Evolutionary conservation across 1,140 invertebrate genomes (phyloP), one percentile per base, ranked within the genome.

Genomic region (Aleiodes sp.): DNA sequence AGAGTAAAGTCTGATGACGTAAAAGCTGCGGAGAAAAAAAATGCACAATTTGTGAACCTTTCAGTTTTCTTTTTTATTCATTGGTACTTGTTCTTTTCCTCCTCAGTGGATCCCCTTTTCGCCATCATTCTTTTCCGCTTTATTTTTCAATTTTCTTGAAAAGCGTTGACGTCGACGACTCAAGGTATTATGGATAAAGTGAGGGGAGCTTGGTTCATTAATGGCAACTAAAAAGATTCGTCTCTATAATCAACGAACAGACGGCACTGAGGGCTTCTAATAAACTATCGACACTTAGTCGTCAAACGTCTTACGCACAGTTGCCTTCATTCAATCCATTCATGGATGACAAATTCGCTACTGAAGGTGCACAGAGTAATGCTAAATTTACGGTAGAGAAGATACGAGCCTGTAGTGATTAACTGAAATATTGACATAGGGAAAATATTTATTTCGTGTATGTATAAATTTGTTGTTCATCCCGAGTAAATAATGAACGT

Each of bases 161-260:
- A 28, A 59, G 14, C 56, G 28, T 59, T 31, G 56, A 59, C 56
- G 28, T 59, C 28, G 28, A 59, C 29, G 28, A 29, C 56, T 59
- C 24, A 28, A 59, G 56, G 56, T 29, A 59, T 59, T 59, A 59
- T 59, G n/a, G 28, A 28, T 3, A n/a, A 31, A n/a, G n/a, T 24
- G 29, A 59, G 28, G 16, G 21, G 26, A 24, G 46, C 19, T 52
- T 4, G 46, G 19, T 52, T 52, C 46, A 52, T 52, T 52, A 52
- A 52, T 52, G 46, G 21, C 46, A 21, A 14, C 2, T 28, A 31
- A 59, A 33, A 59, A 59, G 28, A 59, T 59, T 59, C 26, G 29
- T 9, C 28, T 26, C 28, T 59, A n/a, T 59, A 59, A 59, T 59
- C 28, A 59, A 59, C 28, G 1, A 31, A 59, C 2, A 26, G 24